Evolutionary conservation across 2,888 invertebrate genomes (phyloP).

Genomic region (Drosophila infuscata): DNA sequence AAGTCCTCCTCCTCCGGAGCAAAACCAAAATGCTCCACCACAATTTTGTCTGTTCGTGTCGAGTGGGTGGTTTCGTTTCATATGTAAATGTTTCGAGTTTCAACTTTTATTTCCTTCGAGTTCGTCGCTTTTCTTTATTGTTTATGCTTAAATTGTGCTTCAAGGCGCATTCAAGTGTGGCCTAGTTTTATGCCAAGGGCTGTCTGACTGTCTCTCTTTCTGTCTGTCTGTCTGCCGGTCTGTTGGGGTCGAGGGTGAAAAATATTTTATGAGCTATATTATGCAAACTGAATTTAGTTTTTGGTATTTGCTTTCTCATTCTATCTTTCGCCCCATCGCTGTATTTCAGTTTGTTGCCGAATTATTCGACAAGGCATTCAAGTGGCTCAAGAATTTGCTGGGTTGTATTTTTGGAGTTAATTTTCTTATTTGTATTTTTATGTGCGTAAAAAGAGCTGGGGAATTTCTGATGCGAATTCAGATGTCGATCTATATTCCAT

Average conservation of each 20-base stretch:
- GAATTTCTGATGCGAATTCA: background rate
- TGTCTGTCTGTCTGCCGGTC: background rate
- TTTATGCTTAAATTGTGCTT: slow-evolving; percentile 71
- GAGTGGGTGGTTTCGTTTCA: slow-evolving; percentile 73
- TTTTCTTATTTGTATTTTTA: slow-evolving; percentile 13
- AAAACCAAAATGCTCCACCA: slow-evolving; percentile 19
- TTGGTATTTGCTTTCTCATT: slow-evolving; percentile 49
- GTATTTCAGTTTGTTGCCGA: slow-evolving; percentile 50
- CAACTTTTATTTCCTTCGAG: slow-evolving; percentile 75
- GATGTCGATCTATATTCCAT: background rate
- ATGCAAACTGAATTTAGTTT: slow-evolving; percentile 79
- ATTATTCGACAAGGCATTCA: slow-evolving; percentile 56
- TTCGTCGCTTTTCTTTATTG: slow-evolving; percentile 72
- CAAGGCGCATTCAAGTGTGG: slow-evolving; percentile 71
- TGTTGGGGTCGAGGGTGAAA: slow-evolving; percentile 52
- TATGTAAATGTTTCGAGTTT: slow-evolving; percentile 79
- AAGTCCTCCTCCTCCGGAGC: background rate
- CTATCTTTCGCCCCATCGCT: background rate
- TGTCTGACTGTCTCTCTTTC: background rate
- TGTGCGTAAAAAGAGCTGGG: background rate
- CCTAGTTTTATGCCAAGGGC: slow-evolving; percentile 58
- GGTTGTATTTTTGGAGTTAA: slow-evolving; percentile 5
- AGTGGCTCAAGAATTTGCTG: slow-evolving; percentile 46
- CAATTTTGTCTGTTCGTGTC: slow-evolving; percentile 60
- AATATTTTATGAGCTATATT: slow-evolving; percentile 79